Percentiles rank a stretch among this genome's conserved stretches.
Conservation (phyloP, 2,888 invertebrate genomes). For the Nomada goodeniana region DNA sequence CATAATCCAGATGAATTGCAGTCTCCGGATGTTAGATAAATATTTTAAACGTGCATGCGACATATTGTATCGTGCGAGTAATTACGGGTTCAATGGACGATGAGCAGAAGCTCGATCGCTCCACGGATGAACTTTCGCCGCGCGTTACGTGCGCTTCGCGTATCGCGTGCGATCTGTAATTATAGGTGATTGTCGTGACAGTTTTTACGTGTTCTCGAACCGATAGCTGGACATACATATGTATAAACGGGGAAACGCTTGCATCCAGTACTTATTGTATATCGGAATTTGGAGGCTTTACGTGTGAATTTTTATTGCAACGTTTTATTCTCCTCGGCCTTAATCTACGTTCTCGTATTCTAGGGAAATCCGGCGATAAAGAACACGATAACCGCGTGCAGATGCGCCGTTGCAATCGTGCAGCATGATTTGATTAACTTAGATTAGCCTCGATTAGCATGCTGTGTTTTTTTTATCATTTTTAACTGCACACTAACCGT, state of each 20-base stretch:
- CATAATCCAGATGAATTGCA: conserved; percentile 42
- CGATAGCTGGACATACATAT: conserved; percentile 11
- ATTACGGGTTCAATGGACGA: conserved; percentile 59
- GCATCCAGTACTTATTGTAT: conserved; percentile 29
- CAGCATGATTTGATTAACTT: background rate
- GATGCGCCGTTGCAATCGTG: conserved; percentile 16
- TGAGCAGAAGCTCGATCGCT: conserved; percentile 29
- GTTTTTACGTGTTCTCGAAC: conserved; percentile 42
- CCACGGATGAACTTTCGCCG: conserved; percentile 48
- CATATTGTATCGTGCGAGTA: conserved; percentile 57
- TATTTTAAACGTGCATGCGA: conserved; percentile 30
- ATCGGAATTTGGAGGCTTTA: background rate
- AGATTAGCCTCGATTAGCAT: background rate
- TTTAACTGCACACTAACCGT: background rate
- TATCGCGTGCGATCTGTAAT: conserved; percentile 66
- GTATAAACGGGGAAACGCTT: conserved; percentile 9
- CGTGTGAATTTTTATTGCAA: conserved; percentile 28
- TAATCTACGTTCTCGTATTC: conserved; percentile 17
- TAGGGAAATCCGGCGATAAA: conserved; percentile 36
- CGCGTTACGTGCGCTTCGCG: conserved; percentile 59
- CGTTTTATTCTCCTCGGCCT: conserved; percentile 13
- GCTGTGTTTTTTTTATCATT: background rate
- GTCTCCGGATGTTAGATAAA: conserved; percentile 37
- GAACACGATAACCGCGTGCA: conserved; percentile 26
- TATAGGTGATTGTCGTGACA: conserved; percentile 55